A percentile compares a stretch with the other conserved stretches of the same genome.
phyloP scores from a whole-genome alignment of 2,888 invertebrate genomes.

The Kryphioiulus occultus region DNA sequence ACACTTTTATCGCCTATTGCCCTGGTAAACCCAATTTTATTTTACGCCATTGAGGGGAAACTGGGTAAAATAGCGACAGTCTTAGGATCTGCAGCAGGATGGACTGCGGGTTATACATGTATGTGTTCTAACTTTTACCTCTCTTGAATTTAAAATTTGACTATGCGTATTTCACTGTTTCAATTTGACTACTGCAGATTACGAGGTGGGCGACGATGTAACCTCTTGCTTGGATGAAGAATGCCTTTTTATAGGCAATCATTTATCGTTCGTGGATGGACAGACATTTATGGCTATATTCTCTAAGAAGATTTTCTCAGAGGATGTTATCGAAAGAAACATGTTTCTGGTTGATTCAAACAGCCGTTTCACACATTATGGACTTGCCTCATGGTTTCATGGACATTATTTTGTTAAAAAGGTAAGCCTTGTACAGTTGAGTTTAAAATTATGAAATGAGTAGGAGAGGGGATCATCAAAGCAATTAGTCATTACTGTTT shows the following conservation, averaged over 20 bases:
- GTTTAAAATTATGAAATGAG: no score
- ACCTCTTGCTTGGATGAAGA: not conserved
- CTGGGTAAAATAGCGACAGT: not conserved
- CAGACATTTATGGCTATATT: not conserved
- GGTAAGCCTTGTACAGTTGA: not conserved
- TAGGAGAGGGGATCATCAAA: no score
- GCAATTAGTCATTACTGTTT: no score
- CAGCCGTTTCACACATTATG: not conserved
- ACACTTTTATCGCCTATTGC: not conserved
- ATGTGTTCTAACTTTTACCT: constrained; percentile 56
- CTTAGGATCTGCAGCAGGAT: constrained; percentile 65
- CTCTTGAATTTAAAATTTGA: constrained; percentile 55
- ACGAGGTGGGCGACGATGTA: not conserved
- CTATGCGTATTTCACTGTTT: not conserved
- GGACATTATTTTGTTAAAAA: not conserved
- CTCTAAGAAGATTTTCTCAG: not conserved
- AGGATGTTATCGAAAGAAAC: not conserved
- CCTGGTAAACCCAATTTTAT: not conserved
- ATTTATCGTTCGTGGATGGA: not conserved
- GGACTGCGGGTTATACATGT: constrained; percentile 90
- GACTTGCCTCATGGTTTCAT: not conserved
- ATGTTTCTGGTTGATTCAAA: not conserved
- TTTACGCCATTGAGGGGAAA: not conserved
- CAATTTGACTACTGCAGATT: not conserved
- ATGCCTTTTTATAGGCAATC: not conserved